These are phyloP conservation scores for Pristis pectinata DNA, from an alignment of 2,797 vertebrate genomes.

Conservation along the genomic window DNA sequence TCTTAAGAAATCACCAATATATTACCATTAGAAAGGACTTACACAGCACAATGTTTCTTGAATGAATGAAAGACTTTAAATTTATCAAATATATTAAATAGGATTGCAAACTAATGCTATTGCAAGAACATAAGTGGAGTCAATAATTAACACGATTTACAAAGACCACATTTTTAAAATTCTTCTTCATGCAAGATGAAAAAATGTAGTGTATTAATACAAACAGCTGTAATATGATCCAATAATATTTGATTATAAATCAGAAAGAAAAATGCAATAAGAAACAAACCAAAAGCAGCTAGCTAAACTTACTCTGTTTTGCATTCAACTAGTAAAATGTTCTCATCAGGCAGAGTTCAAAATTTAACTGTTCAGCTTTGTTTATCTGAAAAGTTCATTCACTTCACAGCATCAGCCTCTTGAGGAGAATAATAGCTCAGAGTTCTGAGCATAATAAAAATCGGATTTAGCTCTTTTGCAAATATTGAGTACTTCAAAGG, in stretches of 20 bases:
- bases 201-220: slow-evolving; percentile 39
- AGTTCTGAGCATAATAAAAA: slow-evolving; percentile 41
- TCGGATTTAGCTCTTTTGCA: slow-evolving; percentile 43
- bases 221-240: slow-evolving; percentile 42
- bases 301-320: slow-evolving; percentile 23
- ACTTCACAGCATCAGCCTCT: slow-evolving; percentile 10
- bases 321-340: slow-evolving; percentile 1
- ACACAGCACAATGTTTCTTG: background rate
- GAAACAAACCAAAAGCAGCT: slow-evolving; percentile 41
- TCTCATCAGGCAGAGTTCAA: slow-evolving; percentile 20
- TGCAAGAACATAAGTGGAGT: background rate
- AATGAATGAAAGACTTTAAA: background rate
- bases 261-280: slow-evolving; percentile 43
- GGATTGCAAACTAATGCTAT: slow-evolving; percentile 18
- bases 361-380: slow-evolving; percentile 30
- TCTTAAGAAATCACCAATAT: background rate
- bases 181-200: background rate
- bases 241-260: slow-evolving; percentile 42
- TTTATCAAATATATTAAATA: background rate
- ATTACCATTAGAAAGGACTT: background rate
- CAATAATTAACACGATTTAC: background rate
- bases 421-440: slow-evolving; percentile 4
- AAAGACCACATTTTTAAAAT: too few relatives aligned
- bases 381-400: slow-evolving; percentile 8
- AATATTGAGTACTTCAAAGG: slow-evolving; percentile 46